Evolutionary conservation across 1,140 invertebrate species (phyloP).

Genomic region (Hetaerina americana): DNA sequence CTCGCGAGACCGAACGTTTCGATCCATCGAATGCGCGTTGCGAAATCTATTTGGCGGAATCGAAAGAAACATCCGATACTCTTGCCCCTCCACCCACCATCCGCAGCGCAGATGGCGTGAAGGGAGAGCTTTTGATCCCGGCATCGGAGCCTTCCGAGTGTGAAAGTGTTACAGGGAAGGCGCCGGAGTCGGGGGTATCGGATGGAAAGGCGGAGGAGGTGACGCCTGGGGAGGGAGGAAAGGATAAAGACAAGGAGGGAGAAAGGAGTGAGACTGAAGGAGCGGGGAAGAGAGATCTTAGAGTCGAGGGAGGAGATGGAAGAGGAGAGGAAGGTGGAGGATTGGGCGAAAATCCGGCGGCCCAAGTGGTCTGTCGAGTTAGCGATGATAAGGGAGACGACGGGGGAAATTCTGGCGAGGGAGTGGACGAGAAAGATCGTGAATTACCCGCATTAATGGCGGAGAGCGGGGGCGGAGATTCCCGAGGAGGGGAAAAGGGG

Average conservation of each 20-base stretch:
- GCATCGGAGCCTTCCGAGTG: background rate
- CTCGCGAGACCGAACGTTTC: too few species aligned
- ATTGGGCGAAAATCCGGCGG: too few species aligned
- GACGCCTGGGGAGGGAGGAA: background rate
- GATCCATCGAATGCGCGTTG: too few species aligned
- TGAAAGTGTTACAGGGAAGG: background rate
- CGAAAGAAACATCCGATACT: background rate
- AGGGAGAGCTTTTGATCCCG: background rate
- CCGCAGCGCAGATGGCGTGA: background rate
- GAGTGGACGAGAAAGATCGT: too few species aligned
- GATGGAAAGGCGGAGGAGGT: background rate
- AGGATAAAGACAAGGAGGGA: background rate
- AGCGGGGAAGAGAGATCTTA: background rate
- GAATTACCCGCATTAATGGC: background rate
- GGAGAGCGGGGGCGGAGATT: background rate
- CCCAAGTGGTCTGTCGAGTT: too few species aligned
- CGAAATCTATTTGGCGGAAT: background rate
- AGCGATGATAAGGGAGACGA: too few species aligned
- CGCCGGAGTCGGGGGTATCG: background rate
- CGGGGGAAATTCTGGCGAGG: too few species aligned
- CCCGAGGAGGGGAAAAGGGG: background rate
- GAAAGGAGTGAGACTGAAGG: background rate
- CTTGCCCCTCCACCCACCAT: background rate
- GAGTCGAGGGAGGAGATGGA: too few species aligned
- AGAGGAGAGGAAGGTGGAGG: background rate